Evolutionary conservation across 2,888 invertebrate species (phyloP), one percentile per base, ranked within the genome.

Genomic region (Ypsolopha sequella): DNA sequence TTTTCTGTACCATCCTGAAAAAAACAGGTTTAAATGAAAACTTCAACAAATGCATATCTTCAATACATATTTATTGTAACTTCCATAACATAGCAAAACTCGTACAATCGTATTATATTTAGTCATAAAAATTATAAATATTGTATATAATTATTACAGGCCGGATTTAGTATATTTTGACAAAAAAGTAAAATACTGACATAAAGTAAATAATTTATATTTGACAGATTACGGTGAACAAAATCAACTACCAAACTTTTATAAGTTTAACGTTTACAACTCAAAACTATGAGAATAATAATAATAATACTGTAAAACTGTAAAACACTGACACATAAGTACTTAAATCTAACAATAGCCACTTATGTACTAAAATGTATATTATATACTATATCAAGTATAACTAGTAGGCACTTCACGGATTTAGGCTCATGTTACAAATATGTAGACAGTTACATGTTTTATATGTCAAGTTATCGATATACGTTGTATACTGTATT

Each of bases 71-170:
- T 61, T 65, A 63, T 60, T 57, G 60, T 63, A 65, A 68, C 63
- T 67, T 63, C 63, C 62, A 57, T 62, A 60, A 64, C 60, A 61
- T 62, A 66, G 64, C 60, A 64, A 63, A 64, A 60, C 58, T 57
- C 59, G 58, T 57, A 62, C 62, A 60, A 58, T 58, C 54, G 24
- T 24, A 3, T 24, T 24, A 24, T 24, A 24, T 24, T 52, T 56
- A 36, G 39, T 14, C 33, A 44, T 39, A 24, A 36, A 41, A 51
- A 50, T 44, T 52, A 54, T 52, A 50, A 52, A 52, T 50, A 54
- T 36, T 44, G 48, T 50, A 11, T 39, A 9, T 6, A 10, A 39
- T 9, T 39, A 6, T 39, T 11, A 39, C 39, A 9, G 39, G 39
- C 39, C 39, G 39, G 39, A 38, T 10, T 9, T 11, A 39, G 39